Evolutionary conservation across 2,888 invertebrate species (phyloP).

Genomic region (Apodemia hepburni): DNA sequence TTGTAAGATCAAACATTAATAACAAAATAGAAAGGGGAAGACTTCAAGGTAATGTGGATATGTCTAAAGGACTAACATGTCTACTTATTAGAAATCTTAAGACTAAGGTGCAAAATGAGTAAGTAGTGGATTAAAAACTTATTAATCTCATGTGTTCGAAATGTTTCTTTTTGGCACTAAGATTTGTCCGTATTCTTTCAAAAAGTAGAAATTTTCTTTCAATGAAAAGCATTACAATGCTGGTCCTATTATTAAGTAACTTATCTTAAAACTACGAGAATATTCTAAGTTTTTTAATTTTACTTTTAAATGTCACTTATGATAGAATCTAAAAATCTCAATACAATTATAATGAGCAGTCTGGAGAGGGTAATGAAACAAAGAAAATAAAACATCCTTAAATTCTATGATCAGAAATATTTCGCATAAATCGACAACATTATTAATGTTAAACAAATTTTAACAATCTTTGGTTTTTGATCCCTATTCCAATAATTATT

Average conservation of each 20-base stretch:
- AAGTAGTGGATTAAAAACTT: constrained; percentile 50
- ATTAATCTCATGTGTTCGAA: constrained; percentile 23
- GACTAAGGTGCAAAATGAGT: constrained; percentile 72
- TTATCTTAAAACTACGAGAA: constrained; percentile 41
- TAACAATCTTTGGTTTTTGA: constrained; percentile 91
- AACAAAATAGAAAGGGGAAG: constrained; percentile 75
- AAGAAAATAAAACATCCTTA: constrained; percentile 59
- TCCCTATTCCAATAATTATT: constrained; percentile 86
- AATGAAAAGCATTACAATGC: constrained; percentile 56
- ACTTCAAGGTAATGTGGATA: constrained; percentile 69
- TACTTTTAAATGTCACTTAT: constrained; percentile 62
- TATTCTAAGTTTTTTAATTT: constrained; percentile 41
- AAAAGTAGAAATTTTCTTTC: constrained; percentile 41
- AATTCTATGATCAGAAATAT: constrained; percentile 74
- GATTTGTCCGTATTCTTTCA: constrained; percentile 46
- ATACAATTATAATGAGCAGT: constrained; percentile 72
- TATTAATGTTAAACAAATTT: constrained; percentile 78
- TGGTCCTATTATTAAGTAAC: constrained; percentile 53
- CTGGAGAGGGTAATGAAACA: constrained; percentile 75
- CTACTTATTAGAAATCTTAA: constrained; percentile 49
- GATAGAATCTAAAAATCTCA: constrained; percentile 61
- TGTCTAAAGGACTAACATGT: constrained; percentile 57
- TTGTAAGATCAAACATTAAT: constrained; percentile 50
- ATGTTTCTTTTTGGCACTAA: constrained; percentile 58
- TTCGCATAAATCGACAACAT: constrained; percentile 77